These are phyloP conservation scores for Brotula barbata DNA, from an alignment of 2,797 vertebrate genomes.

Conservation along the genomic window DNA sequence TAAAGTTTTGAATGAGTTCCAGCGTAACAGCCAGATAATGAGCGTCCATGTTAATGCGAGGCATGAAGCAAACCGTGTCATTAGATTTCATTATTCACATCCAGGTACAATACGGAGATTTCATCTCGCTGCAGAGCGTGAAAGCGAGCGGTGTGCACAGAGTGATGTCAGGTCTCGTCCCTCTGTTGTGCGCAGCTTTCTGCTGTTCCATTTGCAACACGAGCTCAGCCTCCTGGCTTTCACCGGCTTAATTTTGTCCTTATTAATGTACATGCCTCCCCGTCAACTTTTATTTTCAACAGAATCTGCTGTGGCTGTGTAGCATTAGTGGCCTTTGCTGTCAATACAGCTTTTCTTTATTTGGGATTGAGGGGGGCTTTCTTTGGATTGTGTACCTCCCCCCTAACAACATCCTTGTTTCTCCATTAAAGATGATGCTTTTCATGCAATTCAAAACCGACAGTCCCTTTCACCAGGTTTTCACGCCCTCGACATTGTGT, in stretches of 20 bases:
- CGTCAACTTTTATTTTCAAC: constrained; percentile 36
- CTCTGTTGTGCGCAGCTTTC: constrained; percentile 7
- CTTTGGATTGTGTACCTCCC: constrained; percentile 16
- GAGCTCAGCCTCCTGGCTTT: constrained; percentile 26
- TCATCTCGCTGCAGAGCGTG: neutral
- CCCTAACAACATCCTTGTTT: constrained; percentile 32
- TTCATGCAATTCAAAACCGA: constrained; percentile 55
- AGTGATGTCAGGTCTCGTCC: neutral
- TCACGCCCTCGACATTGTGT: constrained; percentile 69
- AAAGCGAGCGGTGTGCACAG: neutral
- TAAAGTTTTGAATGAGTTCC: too few species aligned
- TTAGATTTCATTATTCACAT: neutral
- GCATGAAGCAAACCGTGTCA: neutral
- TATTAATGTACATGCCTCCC: constrained; percentile 24
- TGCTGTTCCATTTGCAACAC: constrained; percentile 16
- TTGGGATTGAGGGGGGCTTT: constrained; percentile 25
- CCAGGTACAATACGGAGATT: neutral
- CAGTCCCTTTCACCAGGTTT: constrained; percentile 62
- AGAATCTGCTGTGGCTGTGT: constrained; percentile 16
- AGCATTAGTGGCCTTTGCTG: constrained; percentile 57
- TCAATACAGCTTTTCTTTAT: constrained; percentile 46
- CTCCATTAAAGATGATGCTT: constrained; percentile 59
- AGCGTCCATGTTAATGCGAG: neutral
- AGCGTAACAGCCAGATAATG: neutral
- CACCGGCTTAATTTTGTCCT: constrained; percentile 26